Base-by-base conservation (phyloP, 2,888 invertebrate genomes). In the Amphimallon solstitiale region DNA sequence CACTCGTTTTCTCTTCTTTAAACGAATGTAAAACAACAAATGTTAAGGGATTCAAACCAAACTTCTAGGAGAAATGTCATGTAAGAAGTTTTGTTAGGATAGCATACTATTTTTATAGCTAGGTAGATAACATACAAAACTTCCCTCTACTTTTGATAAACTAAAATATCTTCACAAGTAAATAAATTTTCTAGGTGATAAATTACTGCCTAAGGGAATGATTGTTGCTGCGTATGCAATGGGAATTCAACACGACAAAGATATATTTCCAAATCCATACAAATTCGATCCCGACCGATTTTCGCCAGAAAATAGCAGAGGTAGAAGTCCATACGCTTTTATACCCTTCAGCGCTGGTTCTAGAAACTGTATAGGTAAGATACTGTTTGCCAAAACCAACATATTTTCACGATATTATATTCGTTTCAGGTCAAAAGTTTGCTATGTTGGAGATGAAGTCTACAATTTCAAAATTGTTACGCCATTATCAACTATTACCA, bases 261-360 rank as follows among this genome's bases (percentile, higher is more conserved):
- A 86, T 12, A 81, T 86, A 56, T 93, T 86, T 81, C 85, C 87
- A 0, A 84, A 92, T 70, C 90, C 92, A 0, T 80, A 85, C 46
- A 84, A 82, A 68, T 92, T 90, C 76, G 87, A 90, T 75, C 91
- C 92, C 0, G 90, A 92, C 56, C 81, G 92, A 69, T 92, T 92
- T 79, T 76, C 89, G 38, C 86, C 88, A 0, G 88, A 91, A 73
- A 85, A 86, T 71, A 77, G 81, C 9, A 66, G 74, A 1, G 78
- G 79, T 19, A 82, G 89, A 29, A 89, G 90, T 80, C 87, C 88
- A 0, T 90, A 85, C 70, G 84, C 87, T 0, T 90, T 86, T 74
- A 84, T 90, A 63, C 90, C 90, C 0, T 90, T 90, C 69, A 90
- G 90, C 75, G 90, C 89, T 0, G 90, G 90, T 1, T 86, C 87